Conservation (phyloP, 2,888 invertebrate species). For the Drosophila quinaria region DNA sequence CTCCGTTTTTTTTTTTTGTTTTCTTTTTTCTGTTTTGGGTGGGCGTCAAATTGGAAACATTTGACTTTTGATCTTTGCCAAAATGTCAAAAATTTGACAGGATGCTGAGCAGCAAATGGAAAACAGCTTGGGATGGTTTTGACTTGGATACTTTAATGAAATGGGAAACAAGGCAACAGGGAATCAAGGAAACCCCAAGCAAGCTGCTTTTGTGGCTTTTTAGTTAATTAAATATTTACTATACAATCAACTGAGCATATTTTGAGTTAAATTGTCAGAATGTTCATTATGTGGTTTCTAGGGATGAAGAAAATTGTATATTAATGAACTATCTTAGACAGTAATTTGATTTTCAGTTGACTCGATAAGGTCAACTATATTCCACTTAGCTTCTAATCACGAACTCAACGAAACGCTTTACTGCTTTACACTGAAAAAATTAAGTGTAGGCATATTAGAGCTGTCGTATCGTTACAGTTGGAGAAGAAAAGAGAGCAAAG, state of each 20-base stretch:
- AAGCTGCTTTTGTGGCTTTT: slow-evolving; percentile 16
- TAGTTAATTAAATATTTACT: slow-evolving; percentile 32
- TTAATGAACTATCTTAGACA: not conserved
- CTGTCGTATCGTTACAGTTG: no score
- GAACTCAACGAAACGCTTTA: no score
- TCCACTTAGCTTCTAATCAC: no score
- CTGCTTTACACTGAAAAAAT: no score
- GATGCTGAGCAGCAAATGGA: slow-evolving; percentile 7
- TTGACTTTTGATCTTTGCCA: slow-evolving; percentile 65
- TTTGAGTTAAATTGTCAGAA: slow-evolving; percentile 22
- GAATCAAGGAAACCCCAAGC: slow-evolving; percentile 6
- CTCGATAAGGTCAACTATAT: not conserved
- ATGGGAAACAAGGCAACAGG: not conserved
- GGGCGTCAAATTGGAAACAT: slow-evolving; percentile 43
- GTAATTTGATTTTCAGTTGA: not conserved
- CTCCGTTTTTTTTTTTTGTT: slow-evolving; percentile 7
- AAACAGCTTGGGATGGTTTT: not conserved
- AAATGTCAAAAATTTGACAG: slow-evolving; percentile 60
- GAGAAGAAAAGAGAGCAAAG: no score
- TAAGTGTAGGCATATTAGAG: no score
- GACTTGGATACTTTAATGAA: slow-evolving; percentile 18
- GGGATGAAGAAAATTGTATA: not conserved
- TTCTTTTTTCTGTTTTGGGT: slow-evolving; percentile 4
- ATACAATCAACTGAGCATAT: slow-evolving; percentile 29
- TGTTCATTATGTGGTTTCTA: slow-evolving; percentile 1